Base-by-base conservation (phyloP, 1,140 invertebrate species). In the Ceratina australensis region DNA sequence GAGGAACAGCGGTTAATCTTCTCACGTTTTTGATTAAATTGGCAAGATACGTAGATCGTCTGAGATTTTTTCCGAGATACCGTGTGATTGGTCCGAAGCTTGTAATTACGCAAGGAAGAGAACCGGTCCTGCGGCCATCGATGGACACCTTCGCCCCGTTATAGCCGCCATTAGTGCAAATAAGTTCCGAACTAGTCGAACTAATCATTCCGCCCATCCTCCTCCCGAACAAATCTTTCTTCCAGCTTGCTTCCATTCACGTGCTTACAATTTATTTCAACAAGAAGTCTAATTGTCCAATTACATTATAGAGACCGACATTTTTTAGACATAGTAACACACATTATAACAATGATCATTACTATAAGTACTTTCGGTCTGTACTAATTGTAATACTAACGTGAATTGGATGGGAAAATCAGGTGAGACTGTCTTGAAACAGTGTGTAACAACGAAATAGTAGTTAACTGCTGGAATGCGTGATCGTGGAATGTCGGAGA, bases 101-200 rank as follows among this genome's bases (percentile, higher is more conserved):
- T 84, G 68, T 85, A 85, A 85, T 84, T 85, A 85, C 82, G 82
- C 50, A 57, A 24, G 28, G 61, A 84, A 75, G 79, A 81, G 33
- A 85, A 85, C 83, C 83, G 83, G 83, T 85, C 83, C 50, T 54
- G 78, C 56, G 78, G 33, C 65, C 79, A 68, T 81, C 69, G 82
- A 84, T 78, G 82, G 75, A 84, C 83, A 82, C 69, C 79, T 84
- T 78, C 64, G 42, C 52, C 78, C 72, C 16, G 67, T 20, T 69
- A 71, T 52, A 76, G 66, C 61, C 69, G 82, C 83, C 79, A 85
- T 85, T 85, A 85, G 83, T 75, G 83, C 79, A 84, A 85, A 85
- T 85, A 85, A 81, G 66, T 52, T 81, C 57, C 74, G 20, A 78
- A 20, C 71, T 54, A 72, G 50, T 68, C 57, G 61, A 60, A 49